Conservation (phyloP, 2,113 vertebrate genomes). For the Candoia aspera region DNA sequence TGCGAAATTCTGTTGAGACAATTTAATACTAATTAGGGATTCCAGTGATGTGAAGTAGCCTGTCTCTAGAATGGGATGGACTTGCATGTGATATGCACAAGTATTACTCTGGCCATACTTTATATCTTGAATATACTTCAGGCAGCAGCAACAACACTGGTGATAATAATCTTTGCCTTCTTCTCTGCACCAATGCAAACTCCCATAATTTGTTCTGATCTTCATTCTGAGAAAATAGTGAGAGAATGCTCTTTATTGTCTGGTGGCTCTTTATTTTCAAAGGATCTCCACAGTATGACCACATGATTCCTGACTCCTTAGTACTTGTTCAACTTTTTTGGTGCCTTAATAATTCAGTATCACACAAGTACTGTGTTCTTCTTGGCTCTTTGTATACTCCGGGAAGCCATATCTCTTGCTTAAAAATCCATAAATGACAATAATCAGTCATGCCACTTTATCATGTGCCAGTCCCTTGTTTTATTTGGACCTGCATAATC, state of each 20-base stretch:
- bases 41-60: not conserved
- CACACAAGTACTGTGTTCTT: not conserved
- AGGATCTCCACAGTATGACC: not conserved
- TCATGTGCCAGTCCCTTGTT: not conserved
- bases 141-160: not conserved
- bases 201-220: not conserved
- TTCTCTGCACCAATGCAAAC: not conserved
- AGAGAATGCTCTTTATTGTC: not conserved
- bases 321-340: not conserved
- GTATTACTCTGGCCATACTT: too few relatives aligned
- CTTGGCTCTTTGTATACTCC: not conserved
- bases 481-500: not conserved
- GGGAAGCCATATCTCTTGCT: not conserved
- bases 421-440: not conserved
- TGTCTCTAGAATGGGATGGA: not conserved
- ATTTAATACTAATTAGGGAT: constrained; percentile 6
- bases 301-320: not conserved
- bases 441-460: not conserved
- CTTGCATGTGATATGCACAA: not conserved
- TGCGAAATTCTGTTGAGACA: constrained; percentile 24
- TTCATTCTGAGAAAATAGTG: not conserved
- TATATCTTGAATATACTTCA: not conserved
- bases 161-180: not conserved
- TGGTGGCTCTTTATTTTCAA: not conserved
- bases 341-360: not conserved